Evolutionary conservation across 2,888 invertebrate genomes (phyloP), one percentile per base, ranked within the genome.

Genomic region (Lasiommata megera): DNA sequence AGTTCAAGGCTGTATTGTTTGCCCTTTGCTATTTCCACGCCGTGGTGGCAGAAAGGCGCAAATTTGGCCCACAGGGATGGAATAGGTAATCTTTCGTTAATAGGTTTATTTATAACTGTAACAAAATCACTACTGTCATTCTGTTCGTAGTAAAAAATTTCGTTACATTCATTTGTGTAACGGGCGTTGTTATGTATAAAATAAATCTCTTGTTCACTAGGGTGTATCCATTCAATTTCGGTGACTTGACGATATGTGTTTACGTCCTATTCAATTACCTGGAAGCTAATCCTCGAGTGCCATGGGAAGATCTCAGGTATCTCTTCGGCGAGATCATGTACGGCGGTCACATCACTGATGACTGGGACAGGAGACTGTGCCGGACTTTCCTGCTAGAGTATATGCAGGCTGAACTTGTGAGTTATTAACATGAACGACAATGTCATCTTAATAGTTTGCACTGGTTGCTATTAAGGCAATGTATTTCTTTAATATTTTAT

Each of bases 261-360:
- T 96, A 96, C 77, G 98, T 98, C 0, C 81, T 98, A 14, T 96
- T 92, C 80, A 98, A 98, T 84, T 98, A 98, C 81, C 84, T 98
- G 76, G 98, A 98, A 76, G 96, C 95, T 54, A 97, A 96, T 72
- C 93, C 93, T 40, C 94, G 94, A 67, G 95, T 98, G 6, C 98
- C 98, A 0, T 98, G 97, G 97, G 98, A 98, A 80, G 98, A 98
- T 86, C 84, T 98, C 68, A 93, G 98, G 1, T 98, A 98, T 80
- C 89, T 98, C 16, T 98, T 98, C 77, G 98, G 98, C 0, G 98
- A 98, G 88, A 98, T 98, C 69, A 98, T 98, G 98, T 98, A 98
- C 75, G 98, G 98, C 0, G 98, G 98, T 0, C 98, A 98, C 76
- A 98, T 98, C 70, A 98, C 98, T 0, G 98, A 98, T 75, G 98